Base-by-base conservation (phyloP, 2,797 vertebrate species). In the Sebastes wilsoni region DNA sequence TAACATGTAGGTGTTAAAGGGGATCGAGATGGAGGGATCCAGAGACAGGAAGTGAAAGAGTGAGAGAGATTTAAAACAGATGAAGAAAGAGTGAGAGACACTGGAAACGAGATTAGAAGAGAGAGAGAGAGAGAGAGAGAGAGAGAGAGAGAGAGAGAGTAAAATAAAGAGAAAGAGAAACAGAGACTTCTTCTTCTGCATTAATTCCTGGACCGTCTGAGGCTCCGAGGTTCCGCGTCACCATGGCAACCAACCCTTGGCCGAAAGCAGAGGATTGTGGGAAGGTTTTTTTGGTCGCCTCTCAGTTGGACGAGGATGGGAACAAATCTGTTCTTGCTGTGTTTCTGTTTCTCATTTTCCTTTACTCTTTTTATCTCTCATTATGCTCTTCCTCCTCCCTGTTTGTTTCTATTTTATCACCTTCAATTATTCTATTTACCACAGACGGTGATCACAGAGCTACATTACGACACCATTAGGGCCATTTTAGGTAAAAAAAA, bases 261-360 rank as follows among this genome's bases (percentile, higher is more conserved):
- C 85, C 23, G 25, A 75, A 9, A 86, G 86, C 69, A 78, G 72
- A 79, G 90, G 80, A 91, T 90, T 90, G 88, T 90, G 87, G 88
- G 91, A 90, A 87, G 89, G 61, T 52, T 86, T 34, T 52, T 87
- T 87, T 85, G 84, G 85, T 88, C 68, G 54, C 77, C 60, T 81
- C 81, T 90, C 84, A 87, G 75, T 76, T 90, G 87, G 90, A 87
- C 55, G 66, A 76, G 68, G 77, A 88, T 23, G 42, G 25, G 68
- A 87, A 83, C 82, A 79, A 74, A 83, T 87, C 34, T 67, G 72
- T 28, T 68, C 32, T 67, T 23, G 28, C 23, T 72, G 32, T 52
- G 56, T 61, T 56, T 77, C 27, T 46, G 16, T 73, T 54, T 38
- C 42, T 72, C 5, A 4, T 27, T 10, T n/a, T 52, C 0, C 20